phyloP scores from a whole-genome alignment of 2,888 invertebrate genomes.

The Drosophila buzzatii region DNA sequence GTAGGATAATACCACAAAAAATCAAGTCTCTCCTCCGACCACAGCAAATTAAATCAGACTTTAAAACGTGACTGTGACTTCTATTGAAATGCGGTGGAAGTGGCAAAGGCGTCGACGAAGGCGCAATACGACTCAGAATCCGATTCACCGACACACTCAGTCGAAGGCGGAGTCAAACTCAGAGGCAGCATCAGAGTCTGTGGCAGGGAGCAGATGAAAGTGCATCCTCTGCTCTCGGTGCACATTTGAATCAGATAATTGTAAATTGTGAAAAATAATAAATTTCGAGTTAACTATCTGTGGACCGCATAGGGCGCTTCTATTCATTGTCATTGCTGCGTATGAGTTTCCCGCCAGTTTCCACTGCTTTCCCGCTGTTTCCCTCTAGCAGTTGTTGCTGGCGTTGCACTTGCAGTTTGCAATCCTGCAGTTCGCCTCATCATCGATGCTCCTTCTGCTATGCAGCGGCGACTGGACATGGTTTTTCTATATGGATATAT shows the following conservation, averaged over 20 bases:
- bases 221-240: slow-evolving; percentile 50
- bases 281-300: slow-evolving; percentile 80
- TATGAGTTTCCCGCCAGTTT: slow-evolving; percentile 16
- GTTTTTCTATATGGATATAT: slow-evolving; percentile 8
- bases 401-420: slow-evolving; percentile 50
- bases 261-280: slow-evolving; percentile 81
- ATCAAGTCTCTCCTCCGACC: background rate
- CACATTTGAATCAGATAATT: slow-evolving; percentile 80
- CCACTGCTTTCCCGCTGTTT: slow-evolving; percentile 16
- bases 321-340: slow-evolving; percentile 43
- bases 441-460: slow-evolving; percentile 43
- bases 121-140: slow-evolving; percentile 23
- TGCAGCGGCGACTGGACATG: slow-evolving; percentile 33
- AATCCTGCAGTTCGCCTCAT: slow-evolving; percentile 40
- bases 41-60: slow-evolving; percentile 64
- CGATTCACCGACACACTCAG: slow-evolving; percentile 11
- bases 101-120: slow-evolving; percentile 29
- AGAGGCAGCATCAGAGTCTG: slow-evolving; percentile 2
- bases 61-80: slow-evolving; percentile 65
- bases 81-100: slow-evolving; percentile 43
- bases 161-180: slow-evolving; percentile 6
- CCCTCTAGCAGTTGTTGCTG: slow-evolving; percentile 47
- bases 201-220: slow-evolving; percentile 52
- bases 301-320: slow-evolving; percentile 71
- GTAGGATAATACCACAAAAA: slow-evolving; percentile 10